Base-by-base conservation (phyloP, 2,113 vertebrate species). In the Cebidichthys violaceus region DNA sequence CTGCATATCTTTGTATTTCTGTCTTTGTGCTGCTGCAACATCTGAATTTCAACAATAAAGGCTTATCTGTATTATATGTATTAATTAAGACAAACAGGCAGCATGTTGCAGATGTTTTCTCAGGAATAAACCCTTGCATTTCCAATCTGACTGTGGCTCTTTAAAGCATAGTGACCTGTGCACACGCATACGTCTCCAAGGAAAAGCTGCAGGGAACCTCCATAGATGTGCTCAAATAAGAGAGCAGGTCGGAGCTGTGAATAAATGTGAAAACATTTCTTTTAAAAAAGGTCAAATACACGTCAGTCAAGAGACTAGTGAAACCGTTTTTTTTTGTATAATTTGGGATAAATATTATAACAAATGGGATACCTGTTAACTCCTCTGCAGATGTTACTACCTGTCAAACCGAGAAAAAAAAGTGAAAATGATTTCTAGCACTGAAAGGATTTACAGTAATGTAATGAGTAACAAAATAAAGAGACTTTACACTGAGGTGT, bases 101-200 rank as follows among this genome's bases (percentile, higher is more conserved):
- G 41, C 29, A n/a, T 31, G 15, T 31, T 27, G 33, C 10, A 24
- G 4, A 45, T 24, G 2, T 17, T 50, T 5, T n/a, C 3, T 24
- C 1, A n/a, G 31, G 20, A 27, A n/a, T n/a, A 5, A 27, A 22
- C 37, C 2, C 2, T 60, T 35, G 13, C 14, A 22, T 33, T 29
- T 68, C 4, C 3, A 54, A 14, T 60, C n/a, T 0, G 3, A 79
- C 35, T 75, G 41, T 11, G 4, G 37, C 31, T 52, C 15, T 59
- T 31, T 61, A 39, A 4, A 57, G 24, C 33, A 43, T 17, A 39
- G 39, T 88, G 65, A 95, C 95, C 89, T 87, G n/a, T 70, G 89
- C 72, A 64, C 95, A 95, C 13, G 93, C 90, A 70, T 93, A 93
- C 41, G 90, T 31, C 60, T 93, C 90, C 85, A 95, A 24, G 50